Percentiles rank a stretch among this genome's conserved stretches.
Conservation (phyloP, 2,113 vertebrate genomes). For the Aldabrachelys gigantea region DNA sequence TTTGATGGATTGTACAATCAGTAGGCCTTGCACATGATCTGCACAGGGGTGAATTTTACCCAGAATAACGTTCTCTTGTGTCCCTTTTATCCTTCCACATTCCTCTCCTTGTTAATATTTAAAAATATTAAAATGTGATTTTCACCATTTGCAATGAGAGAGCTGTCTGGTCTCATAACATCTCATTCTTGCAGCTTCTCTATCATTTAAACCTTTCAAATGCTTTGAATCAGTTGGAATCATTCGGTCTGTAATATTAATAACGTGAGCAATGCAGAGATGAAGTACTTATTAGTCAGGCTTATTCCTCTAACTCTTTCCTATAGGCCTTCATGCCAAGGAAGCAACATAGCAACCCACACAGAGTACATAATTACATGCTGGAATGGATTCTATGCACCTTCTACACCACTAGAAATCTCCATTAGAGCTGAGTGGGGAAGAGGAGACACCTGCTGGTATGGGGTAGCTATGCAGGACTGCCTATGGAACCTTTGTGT, state of each 20-base stretch:
- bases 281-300: background rate
- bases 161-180: background rate
- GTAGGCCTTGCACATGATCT: background rate
- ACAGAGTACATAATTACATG: background rate
- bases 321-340: conserved; percentile 4
- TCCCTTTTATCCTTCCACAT: background rate
- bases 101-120: background rate
- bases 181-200: background rate
- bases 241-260: background rate
- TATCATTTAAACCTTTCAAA: conserved; percentile 7
- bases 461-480: background rate
- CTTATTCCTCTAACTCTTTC: background rate
- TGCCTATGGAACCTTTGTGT: fast-evolving
- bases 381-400: background rate
- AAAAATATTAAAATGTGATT: background rate
- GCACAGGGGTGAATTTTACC: background rate
- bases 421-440: fast-evolving
- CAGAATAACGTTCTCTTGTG: background rate
- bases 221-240: background rate
- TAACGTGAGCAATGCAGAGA: background rate
- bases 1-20: background rate
- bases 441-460: background rate
- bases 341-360: background rate
- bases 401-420: background rate
- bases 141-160: background rate